phyloP scores from a whole-genome alignment of 2,113 vertebrate species.

The Anser brachyrhynchus region DNA sequence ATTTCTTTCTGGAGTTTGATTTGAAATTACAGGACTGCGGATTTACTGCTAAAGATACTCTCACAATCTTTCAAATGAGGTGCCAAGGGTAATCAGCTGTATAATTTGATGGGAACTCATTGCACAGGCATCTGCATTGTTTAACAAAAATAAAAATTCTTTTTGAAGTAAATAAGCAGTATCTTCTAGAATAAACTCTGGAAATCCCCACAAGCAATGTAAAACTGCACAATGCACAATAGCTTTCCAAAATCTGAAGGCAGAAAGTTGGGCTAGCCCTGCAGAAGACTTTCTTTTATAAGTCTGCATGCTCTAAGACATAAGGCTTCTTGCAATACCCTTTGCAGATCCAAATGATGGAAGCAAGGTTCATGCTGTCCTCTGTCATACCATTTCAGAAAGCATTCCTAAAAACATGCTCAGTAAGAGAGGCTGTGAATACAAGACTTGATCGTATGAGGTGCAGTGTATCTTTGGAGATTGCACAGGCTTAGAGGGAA shows the following conservation, averaged over 20 bases:
- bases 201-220: background rate
- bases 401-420: background rate
- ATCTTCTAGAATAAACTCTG: background rate
- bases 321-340: background rate
- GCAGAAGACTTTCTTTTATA: background rate
- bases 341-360: background rate
- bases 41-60: background rate
- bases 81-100: background rate
- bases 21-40: background rate
- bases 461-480: background rate
- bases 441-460: background rate
- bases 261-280: background rate
- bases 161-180: background rate
- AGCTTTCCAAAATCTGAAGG: background rate
- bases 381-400: background rate
- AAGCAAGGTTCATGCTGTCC: background rate
- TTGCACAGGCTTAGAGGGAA: background rate
- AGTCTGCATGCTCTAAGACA: background rate
- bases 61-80: background rate
- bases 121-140: background rate
- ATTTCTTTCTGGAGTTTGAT: background rate
- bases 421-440: background rate
- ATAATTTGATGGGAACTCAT: conserved; percentile 1
- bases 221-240: background rate
- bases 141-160: conserved; percentile 11